These are phyloP conservation scores for Pollimyrus isidori DNA, from an alignment of 2,113 vertebrate species.

Conservation along the genomic window DNA sequence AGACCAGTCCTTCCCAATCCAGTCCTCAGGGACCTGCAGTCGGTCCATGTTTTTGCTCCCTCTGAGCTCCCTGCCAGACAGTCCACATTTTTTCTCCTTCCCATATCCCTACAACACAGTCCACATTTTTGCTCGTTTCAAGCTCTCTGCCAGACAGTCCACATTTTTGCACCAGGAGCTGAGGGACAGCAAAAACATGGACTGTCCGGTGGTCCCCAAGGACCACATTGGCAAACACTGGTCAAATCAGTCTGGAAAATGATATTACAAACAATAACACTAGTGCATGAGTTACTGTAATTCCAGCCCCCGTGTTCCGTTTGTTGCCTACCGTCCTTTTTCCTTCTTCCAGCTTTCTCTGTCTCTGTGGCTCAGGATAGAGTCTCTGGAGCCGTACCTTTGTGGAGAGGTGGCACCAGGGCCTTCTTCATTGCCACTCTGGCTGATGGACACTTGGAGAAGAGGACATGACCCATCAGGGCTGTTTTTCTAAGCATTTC, in stretches of 20 bases:
- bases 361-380: conserved; percentile 23
- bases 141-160: too few species aligned
- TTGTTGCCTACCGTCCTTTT: background rate
- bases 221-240: background rate
- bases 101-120: too few species aligned
- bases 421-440: background rate
- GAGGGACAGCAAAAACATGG: background rate
- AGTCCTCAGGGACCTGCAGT: too few species aligned
- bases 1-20: background rate
- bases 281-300: too few species aligned
- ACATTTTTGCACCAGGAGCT: background rate
- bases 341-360: conserved; percentile 34
- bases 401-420: background rate
- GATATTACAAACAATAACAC: background rate
- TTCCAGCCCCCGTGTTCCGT: too few species aligned
- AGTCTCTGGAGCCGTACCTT: conserved; percentile 33
- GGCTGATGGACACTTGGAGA: background rate
- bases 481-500: background rate
- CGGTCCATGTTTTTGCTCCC: too few species aligned
- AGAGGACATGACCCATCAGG: background rate
- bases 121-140: background rate
- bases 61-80: too few species aligned
- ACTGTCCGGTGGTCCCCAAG: background rate
- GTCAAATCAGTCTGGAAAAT: background rate
- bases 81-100: too few species aligned